Evolutionary conservation across 2,888 invertebrate species (phyloP).

Genomic region (Agrilus cyanescens): DNA sequence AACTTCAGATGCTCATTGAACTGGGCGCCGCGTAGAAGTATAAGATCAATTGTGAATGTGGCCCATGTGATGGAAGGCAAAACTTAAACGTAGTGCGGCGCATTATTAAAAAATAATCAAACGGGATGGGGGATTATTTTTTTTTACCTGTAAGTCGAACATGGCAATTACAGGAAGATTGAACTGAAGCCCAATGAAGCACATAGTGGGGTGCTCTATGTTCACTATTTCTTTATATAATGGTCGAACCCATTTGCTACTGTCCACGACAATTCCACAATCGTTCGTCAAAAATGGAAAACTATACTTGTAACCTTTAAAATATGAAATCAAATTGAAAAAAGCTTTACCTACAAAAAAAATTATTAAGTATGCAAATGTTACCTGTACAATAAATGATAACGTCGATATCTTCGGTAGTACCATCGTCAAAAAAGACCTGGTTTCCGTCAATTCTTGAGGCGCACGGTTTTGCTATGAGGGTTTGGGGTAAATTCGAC

Average conservation of each 20-base stretch:
- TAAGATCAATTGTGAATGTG: no score
- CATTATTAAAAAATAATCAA: no score
- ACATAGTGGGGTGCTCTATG: constrained; percentile 66
- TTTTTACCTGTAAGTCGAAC: constrained; percentile 67
- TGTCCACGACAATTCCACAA: constrained; percentile 55
- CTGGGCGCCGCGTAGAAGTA: no score
- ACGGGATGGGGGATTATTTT: no score
- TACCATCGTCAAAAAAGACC: constrained; percentile 49
- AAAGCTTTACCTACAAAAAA: background rate
- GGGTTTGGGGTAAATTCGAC: constrained; percentile 33
- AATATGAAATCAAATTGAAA: constrained; percentile 8
- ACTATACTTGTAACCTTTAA: constrained; percentile 38
- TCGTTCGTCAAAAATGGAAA: constrained; percentile 44
- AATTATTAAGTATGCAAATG: background rate
- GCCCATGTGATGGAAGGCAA: no score
- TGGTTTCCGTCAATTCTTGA: constrained; percentile 37
- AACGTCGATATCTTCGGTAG: constrained; percentile 47
- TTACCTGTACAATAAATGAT: constrained; percentile 62
- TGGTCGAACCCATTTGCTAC: constrained; percentile 65
- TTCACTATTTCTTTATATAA: constrained; percentile 81
- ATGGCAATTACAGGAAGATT: constrained; percentile 75
- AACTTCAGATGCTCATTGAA: no score
- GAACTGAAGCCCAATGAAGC: constrained; percentile 73
- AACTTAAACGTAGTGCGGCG: no score
- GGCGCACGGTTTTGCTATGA: constrained; percentile 45